Base-by-base conservation (phyloP, 1,140 invertebrate genomes). In the Agraylea sexmaculata region DNA sequence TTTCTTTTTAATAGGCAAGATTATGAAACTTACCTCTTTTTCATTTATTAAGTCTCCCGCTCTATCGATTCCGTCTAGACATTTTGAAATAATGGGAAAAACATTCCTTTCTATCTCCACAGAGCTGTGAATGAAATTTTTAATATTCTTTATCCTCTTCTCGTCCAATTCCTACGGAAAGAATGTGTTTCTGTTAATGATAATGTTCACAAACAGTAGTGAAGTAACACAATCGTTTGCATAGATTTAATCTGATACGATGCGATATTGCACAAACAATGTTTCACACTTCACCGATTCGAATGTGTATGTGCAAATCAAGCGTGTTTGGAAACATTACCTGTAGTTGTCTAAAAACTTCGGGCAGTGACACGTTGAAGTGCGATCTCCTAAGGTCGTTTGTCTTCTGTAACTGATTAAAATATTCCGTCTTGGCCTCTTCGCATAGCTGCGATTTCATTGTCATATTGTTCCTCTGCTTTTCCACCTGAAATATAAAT, bases 371-470 rank as follows among this genome's bases (percentile, higher is more conserved):
- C 37, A 70, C 63, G 51, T 79, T 75, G 62, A 84, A 96, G 67
- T 94, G 89, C 52, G 83, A 76, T 51, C 76, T 72, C 67, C 96
- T 92, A 51, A 89, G 71, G 47, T 92, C 83, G 66, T 98, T 98
- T 8, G 91, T 90, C 56, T 88, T 87, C 59, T 95, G 87, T 41
- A 97, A 68, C 57, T 95, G 91, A 60, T 90, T 87, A 40, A 92
- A 91, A 60, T 98, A 97, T 58, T 97, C 92, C 52, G 87, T 93
- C 67, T 97, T 97, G 27, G 84, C 81, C 49, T 95, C 88, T 59
- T 97, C 93, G 59, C 87, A 90, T 53, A 86, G 77, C 65, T 94
- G 81, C 42, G 75, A 77, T 70, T 91, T 92, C 23, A 78, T 63
- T 28, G 77, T 74, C 78, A 88, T 86, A 52, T 87, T 88, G 56